phyloP scores from a whole-genome alignment of 2,797 vertebrate species.

The Heliangelus exortis region DNA sequence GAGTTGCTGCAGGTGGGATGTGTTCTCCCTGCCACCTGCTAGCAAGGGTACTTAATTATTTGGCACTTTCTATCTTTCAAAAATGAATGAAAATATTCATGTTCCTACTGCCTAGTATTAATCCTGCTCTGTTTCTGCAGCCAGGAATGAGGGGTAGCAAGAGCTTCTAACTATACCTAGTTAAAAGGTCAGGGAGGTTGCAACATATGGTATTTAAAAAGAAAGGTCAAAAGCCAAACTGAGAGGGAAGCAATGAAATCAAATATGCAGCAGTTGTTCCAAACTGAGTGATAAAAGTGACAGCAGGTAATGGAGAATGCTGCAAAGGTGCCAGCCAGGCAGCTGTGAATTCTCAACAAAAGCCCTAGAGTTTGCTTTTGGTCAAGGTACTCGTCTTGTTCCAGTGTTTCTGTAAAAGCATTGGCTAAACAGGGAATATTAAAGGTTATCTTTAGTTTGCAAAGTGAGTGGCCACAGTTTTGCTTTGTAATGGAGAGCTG shows the following conservation, averaged over 20 bases:
- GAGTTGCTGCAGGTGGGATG: not conserved
- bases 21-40: not conserved
- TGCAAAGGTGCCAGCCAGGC: not conserved
- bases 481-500: not conserved
- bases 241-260: not conserved
- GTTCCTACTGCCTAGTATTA: not conserved
- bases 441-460: not conserved
- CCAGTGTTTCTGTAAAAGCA: not conserved
- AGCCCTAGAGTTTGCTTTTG: not conserved
- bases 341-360: not conserved
- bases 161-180: not conserved
- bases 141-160: not conserved
- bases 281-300: not conserved
- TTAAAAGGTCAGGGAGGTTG: not conserved
- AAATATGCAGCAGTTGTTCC: not conserved
- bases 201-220: not conserved
- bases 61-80: not conserved
- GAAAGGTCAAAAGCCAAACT: constrained; percentile 18
- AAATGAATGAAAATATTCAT: not conserved
- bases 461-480: not conserved
- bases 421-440: not conserved
- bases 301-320: not conserved
- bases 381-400: not conserved
- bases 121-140: not conserved
- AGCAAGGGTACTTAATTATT: not conserved